These are phyloP conservation scores for Urocynchramus pylzowi DNA, from an alignment of 2,113 vertebrate genomes.

Conservation along the genomic window DNA sequence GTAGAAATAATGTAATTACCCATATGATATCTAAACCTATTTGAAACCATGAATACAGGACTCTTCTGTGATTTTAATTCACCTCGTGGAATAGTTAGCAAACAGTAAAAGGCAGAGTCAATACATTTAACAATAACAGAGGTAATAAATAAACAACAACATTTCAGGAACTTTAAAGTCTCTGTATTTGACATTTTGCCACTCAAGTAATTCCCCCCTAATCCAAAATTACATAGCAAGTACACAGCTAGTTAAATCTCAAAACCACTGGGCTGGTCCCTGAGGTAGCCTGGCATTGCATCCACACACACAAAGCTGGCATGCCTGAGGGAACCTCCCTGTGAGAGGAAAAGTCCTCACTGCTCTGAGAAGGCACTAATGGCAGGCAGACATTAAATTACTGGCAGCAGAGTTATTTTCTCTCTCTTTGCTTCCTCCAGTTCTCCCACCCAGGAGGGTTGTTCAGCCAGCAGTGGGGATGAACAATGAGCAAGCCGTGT, in stretches of 20 bases:
- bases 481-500: neutral
- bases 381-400: neutral
- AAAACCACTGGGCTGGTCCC: neutral
- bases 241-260: neutral
- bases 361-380: neutral
- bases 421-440: neutral
- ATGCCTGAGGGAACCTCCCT: neutral
- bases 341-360: neutral
- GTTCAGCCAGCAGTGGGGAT: neutral
- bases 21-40: neutral
- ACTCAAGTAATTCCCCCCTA: neutral
- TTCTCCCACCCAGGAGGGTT: neutral
- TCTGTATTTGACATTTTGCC: neutral
- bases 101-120: neutral
- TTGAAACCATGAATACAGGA: neutral
- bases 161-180: neutral
- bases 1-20: neutral
- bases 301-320: neutral
- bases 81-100: neutral
- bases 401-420: neutral
- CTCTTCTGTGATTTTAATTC: neutral
- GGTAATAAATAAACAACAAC: neutral
- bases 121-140: neutral
- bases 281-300: neutral
- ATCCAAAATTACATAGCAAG: neutral